Evolutionary conservation across 2,888 invertebrate species (phyloP).

Genomic region (Plebejus melissa): DNA sequence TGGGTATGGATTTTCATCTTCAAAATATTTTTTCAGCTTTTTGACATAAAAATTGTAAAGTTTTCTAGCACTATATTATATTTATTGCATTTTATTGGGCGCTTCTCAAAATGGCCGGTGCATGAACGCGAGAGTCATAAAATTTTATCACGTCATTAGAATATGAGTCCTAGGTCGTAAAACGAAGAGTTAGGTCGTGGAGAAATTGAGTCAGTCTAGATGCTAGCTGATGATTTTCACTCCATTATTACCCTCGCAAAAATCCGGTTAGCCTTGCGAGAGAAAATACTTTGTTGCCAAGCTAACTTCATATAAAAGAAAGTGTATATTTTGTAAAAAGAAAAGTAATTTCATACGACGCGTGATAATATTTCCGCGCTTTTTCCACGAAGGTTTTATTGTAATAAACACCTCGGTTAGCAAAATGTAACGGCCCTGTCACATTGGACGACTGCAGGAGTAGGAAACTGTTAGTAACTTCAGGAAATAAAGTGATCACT

Average conservation of each 20-base stretch:
- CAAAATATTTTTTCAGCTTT: not conserved
- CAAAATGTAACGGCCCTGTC: not conserved
- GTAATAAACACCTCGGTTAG: slow-evolving; percentile 4
- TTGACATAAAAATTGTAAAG: not conserved
- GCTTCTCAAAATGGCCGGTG: not conserved
- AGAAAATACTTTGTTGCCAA: slow-evolving; percentile 12
- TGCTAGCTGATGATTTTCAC: not conserved
- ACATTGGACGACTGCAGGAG: not conserved
- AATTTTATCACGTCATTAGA: not conserved
- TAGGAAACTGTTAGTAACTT: not conserved
- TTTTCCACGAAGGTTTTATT: not conserved
- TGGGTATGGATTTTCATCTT: not conserved
- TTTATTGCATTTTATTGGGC: not conserved
- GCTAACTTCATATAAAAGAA: slow-evolving; percentile 17
- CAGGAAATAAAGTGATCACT: no score
- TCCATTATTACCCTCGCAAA: not conserved
- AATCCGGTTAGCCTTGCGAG: not conserved
- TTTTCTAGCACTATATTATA: not conserved
- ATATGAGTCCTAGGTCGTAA: not conserved
- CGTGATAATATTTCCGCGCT: slow-evolving; percentile 12
- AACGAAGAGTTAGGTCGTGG: not conserved
- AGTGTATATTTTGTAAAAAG: slow-evolving; percentile 17
- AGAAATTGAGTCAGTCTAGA: not conserved
- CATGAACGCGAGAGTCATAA: not conserved
- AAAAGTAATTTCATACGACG: slow-evolving; percentile 17